These are phyloP conservation scores for Apis laboriosa DNA, from an alignment of 1,140 invertebrate species.

Conservation along the genomic window DNA sequence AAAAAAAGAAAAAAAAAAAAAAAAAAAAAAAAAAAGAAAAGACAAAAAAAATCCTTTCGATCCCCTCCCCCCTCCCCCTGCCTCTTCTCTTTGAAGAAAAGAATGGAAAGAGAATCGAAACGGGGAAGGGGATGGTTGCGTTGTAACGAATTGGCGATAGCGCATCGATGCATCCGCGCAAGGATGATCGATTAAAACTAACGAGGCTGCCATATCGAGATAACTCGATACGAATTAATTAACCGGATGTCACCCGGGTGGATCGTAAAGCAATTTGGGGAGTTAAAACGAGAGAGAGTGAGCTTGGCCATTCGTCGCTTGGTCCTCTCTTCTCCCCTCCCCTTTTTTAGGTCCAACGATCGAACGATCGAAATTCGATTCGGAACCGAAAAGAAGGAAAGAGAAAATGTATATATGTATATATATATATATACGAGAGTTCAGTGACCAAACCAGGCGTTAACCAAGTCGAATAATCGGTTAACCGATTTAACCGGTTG, in stretches of 20 bases:
- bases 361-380: constrained; percentile 4
- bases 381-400: not conserved
- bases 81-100: not conserved
- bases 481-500: constrained; percentile 9
- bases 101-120: not conserved
- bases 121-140: not conserved
- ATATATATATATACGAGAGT: not conserved
- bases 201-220: constrained; percentile 5
- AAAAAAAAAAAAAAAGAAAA: no score
- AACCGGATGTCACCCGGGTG: not conserved
- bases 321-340: not conserved
- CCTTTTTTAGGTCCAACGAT: not conserved
- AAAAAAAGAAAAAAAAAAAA: no score
- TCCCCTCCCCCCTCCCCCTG: no score
- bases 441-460: constrained; percentile 23
- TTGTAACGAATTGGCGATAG: no score
- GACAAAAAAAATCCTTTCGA: no score
- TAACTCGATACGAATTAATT: not conserved
- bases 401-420: no score
- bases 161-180: not conserved
- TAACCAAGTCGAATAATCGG: not conserved
- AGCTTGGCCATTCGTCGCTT: not conserved
- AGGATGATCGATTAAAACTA: constrained; percentile 25
- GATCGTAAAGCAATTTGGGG: not conserved
- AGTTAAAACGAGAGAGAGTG: not conserved